Evolutionary conservation across 2,888 invertebrate species (phyloP), one percentile per base, ranked within the genome.

Genomic region (Deilephila elpenor): DNA sequence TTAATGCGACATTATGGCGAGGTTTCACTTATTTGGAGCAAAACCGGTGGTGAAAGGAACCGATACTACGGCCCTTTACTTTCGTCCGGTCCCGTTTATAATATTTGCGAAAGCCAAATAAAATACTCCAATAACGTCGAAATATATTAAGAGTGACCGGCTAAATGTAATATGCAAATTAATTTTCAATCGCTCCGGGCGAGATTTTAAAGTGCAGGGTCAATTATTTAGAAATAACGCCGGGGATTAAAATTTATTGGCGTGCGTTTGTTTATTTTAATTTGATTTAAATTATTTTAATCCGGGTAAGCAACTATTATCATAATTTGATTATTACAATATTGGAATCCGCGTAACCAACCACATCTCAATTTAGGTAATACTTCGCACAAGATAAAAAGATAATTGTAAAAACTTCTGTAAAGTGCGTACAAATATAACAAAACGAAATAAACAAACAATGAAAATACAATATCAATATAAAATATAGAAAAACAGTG

Each of bases 1-100:
- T 73, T 60, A 73, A 73, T 59, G 71, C 82, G 82, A 80, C 83
- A 82, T 82, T 79, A 83, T 83, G 82, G 80, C 77, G 76, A 74
- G 75, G 77, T 81, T 83, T 79, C 80, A 80, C 81, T 82, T 86
- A 86, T 86, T 83, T 84, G 85, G 86, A 85, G 85, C 87, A 85
- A 80, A 81, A 83, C 80, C 81, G 80, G 79, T 76, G 82, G 86
- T 86, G 86, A 86, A 86, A 86, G 86, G 87, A 81, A 79, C 78
- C 77, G 82, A 80, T 83, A 74, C 77, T 79, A 80, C 83, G 74
- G 60, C 73, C 73, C 25, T 61, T 75, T 73, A 80, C 83, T 81
- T 83, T 82, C 82, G 72, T 82, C 75, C 70, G 74, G 82, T 79
- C 78, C 73, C 77, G 56, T 37, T 61, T 62, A 72, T 51, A 71